phyloP scores from a whole-genome alignment of 2,113 vertebrate genomes.

The Brachyistius frenatus region DNA sequence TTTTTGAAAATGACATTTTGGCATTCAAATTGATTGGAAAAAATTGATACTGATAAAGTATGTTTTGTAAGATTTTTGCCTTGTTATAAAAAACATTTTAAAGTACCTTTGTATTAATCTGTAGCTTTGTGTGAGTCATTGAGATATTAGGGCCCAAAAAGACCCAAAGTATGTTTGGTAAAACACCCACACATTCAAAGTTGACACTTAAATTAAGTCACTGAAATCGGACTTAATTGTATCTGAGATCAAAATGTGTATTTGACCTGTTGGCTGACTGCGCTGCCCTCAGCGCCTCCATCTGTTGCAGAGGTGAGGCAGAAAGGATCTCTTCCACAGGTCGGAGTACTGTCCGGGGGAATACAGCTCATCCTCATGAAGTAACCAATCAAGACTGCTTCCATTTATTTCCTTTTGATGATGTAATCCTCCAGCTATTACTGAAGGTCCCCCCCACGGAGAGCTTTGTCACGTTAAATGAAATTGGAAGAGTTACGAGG shows the following conservation, averaged over 20 bases:
- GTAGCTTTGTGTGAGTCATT: too few species aligned
- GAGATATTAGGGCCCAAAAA: too few species aligned
- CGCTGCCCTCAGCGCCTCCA: constrained; percentile 4
- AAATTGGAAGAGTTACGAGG: constrained; percentile 29
- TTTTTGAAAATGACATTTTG: background rate
- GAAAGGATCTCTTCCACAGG: background rate
- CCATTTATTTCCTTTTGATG: constrained; percentile 41
- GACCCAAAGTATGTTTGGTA: too few species aligned
- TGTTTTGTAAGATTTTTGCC: too few species aligned
- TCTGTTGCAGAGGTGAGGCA: background rate
- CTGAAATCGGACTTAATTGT: background rate
- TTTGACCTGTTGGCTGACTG: background rate
- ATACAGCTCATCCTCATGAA: background rate
- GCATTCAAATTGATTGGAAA: too few species aligned
- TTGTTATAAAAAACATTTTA: too few species aligned
- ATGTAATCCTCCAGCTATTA: constrained; percentile 31
- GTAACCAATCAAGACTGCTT: constrained; percentile 26
- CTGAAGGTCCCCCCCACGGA: constrained; percentile 32
- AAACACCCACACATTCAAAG: too few species aligned
- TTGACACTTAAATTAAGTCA: too few species aligned
- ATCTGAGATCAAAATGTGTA: background rate
- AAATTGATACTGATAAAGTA: too few species aligned
- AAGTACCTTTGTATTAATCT: too few species aligned
- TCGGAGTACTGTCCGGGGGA: background rate
- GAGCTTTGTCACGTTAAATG: constrained; percentile 32